These are phyloP conservation scores for Hartigia nigra DNA, from an alignment of 2,888 invertebrate genomes.

Conservation along the genomic window DNA sequence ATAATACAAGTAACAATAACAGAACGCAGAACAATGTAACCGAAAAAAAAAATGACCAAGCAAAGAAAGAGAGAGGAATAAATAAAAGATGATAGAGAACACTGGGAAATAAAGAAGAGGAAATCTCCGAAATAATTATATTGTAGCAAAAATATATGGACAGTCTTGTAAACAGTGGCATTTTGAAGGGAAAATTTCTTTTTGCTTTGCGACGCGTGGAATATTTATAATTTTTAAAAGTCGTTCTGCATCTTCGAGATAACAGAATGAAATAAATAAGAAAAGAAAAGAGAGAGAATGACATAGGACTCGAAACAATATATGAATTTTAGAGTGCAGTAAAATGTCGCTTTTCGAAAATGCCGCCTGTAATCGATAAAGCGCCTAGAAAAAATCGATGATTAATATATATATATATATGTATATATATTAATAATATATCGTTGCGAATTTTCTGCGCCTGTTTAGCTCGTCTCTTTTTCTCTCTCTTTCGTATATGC, in stretches of 20 bases:
- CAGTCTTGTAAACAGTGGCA: conserved; percentile 31
- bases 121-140: background rate
- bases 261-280: background rate
- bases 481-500: conserved; percentile 26
- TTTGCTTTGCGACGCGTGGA: conserved; percentile 17
- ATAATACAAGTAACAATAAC: background rate
- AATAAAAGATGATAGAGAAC: background rate
- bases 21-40: background rate
- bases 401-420: too few species aligned
- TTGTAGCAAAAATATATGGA: background rate
- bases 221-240: conserved; percentile 28
- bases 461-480: background rate
- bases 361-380: background rate
- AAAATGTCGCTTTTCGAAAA: background rate
- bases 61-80: background rate
- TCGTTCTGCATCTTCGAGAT: conserved; percentile 33
- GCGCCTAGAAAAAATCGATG: background rate
- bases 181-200: conserved; percentile 34
- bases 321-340: background rate
- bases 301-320: background rate
- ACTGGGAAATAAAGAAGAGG: background rate
- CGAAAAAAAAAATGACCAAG: background rate
- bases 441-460: too few species aligned
- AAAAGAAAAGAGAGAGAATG: background rate
- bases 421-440: too few species aligned